Evolutionary conservation across 30 jellyfish, hydroid and myxozoan genomes (phyloP).

Genomic region (Euphysa ruthae): DNA sequence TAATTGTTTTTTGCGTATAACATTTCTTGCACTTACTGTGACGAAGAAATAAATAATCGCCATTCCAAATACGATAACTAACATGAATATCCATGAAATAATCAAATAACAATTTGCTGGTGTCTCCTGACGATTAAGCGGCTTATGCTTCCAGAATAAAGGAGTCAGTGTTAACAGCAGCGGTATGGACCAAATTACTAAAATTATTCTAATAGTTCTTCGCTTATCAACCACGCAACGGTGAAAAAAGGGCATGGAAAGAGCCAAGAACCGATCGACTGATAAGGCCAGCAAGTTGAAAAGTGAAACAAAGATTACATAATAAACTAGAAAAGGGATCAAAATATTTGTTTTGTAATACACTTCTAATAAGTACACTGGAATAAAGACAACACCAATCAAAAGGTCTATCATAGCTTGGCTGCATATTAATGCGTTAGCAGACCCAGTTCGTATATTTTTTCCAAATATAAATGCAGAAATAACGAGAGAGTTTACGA

Average conservation of each 20-base stretch:
- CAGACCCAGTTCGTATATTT: conserved; percentile 57
- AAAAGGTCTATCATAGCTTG: conserved; percentile 70
- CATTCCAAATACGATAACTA: conserved; percentile 49
- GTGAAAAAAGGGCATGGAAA: conserved; percentile 67
- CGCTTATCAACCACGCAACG: conserved; percentile 46
- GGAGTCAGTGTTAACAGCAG: conserved; percentile 45
- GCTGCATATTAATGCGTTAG: conserved; percentile 71
- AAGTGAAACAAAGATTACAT: conserved; percentile 54
- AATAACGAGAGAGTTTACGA: conserved; percentile 49
- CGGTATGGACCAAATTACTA: conserved; percentile 51
- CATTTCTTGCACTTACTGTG: conserved; percentile 48
- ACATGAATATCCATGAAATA: conserved; percentile 49
- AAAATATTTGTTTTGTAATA: conserved; percentile 3
- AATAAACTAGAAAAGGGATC: conserved; percentile 30
- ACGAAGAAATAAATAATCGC: conserved; percentile 35
- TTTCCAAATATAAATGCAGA: conserved; percentile 43
- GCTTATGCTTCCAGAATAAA: conserved; percentile 41
- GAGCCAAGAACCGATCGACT: conserved; percentile 69
- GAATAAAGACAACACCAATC: conserved; percentile 58
- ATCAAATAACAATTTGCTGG: conserved; percentile 30
- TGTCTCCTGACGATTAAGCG: neutral
- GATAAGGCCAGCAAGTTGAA: conserved; percentile 65
- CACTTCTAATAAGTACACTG: conserved; percentile 26
- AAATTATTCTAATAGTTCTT: conserved; percentile 41
- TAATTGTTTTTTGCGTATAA: conserved; percentile 39